phyloP scores from a whole-genome alignment of 2,113 vertebrate genomes.

The Chaetorhynchus papuensis region DNA sequence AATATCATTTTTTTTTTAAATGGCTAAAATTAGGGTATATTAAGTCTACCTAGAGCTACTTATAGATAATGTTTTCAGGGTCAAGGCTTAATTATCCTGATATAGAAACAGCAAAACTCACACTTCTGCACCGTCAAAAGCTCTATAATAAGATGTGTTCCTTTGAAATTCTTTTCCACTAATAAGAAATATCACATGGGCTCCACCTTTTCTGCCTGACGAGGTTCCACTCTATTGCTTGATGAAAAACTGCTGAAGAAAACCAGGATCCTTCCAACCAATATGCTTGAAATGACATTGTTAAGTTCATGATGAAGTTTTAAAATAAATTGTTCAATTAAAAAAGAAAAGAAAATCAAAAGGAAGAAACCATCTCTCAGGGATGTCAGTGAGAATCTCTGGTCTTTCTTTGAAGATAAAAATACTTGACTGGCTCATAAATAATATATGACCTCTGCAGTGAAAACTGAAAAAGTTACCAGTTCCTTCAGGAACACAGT shows the following conservation, averaged over 20 bases:
- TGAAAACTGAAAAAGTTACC: neutral
- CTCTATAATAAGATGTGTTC: neutral
- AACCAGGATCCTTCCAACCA: neutral
- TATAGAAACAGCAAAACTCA: neutral
- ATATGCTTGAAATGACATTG: neutral
- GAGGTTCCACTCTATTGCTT: neutral
- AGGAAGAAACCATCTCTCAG: neutral
- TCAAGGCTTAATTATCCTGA: neutral
- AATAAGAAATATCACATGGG: neutral
- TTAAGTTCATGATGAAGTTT: neutral
- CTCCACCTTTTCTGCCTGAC: neutral
- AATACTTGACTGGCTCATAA: neutral
- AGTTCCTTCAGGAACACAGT: neutral
- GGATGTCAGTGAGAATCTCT: neutral
- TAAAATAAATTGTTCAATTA: neutral
- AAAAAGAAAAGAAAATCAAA: neutral
- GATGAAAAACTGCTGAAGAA: neutral
- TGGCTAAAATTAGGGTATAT: neutral
- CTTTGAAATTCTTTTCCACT: neutral
- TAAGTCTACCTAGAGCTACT: neutral
- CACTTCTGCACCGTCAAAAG: neutral
- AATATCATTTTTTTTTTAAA: neutral
- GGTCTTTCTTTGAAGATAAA: slow-evolving; percentile 6
- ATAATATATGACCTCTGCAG: neutral
- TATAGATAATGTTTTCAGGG: neutral